Evolutionary conservation across 2,888 invertebrate species (phyloP).

Genomic region (Zelleria hepariella): DNA sequence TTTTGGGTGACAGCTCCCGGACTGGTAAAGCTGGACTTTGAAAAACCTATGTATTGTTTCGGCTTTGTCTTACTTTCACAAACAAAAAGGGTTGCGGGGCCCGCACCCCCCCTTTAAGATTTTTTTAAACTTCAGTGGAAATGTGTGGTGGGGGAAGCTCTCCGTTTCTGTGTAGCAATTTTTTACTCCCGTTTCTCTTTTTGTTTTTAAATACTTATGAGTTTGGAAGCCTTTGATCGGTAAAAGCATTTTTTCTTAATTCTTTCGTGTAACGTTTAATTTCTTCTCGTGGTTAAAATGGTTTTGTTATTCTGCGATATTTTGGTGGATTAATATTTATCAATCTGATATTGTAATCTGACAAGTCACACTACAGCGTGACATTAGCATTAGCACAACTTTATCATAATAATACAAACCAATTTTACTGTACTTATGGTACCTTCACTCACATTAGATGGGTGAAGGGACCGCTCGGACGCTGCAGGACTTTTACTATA

Average conservation of each 20-base stretch:
- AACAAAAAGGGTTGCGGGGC: conserved; percentile 46
- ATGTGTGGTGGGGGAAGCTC: neutral
- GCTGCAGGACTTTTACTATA: too few species aligned
- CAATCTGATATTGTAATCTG: neutral
- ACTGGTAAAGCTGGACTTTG: neutral
- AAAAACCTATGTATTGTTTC: conserved; percentile 36
- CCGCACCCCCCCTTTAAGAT: conserved; percentile 39
- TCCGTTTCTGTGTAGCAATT: neutral
- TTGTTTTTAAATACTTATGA: conserved; percentile 6
- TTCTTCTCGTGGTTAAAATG: too few species aligned
- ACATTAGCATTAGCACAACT: too few species aligned
- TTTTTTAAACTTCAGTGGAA: conserved; percentile 18
- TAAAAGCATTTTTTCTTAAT: neutral
- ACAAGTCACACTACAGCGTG: too few species aligned
- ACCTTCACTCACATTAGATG: too few species aligned
- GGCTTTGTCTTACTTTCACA: conserved; percentile 24
- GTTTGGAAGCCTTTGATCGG: conserved; percentile 7
- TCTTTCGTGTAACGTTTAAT: neutral
- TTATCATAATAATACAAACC: too few species aligned
- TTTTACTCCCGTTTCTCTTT: conserved; percentile 1
- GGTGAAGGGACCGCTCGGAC: too few species aligned
- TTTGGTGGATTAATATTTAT: too few species aligned
- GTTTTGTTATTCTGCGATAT: too few species aligned
- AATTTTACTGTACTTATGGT: too few species aligned
- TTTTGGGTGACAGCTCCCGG: neutral